phyloP scores from a whole-genome alignment of 2,797 vertebrate species.

The Mergus octosetaceus region DNA sequence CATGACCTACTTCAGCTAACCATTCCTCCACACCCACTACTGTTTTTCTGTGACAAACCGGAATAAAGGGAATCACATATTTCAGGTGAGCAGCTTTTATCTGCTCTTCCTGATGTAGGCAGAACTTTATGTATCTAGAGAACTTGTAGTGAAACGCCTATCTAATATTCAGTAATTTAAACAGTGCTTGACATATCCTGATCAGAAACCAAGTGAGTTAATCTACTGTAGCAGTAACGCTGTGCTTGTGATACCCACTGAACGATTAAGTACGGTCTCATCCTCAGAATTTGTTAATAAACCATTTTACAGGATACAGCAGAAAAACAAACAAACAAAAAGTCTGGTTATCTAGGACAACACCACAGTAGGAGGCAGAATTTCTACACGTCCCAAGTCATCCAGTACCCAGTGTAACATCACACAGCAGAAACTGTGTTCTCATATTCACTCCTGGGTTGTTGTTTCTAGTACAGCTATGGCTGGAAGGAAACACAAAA shows the following conservation, averaged over 20 bases:
- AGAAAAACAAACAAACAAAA: not conserved
- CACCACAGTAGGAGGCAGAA: not conserved
- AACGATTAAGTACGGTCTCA: not conserved
- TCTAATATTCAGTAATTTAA: not conserved
- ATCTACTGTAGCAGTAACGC: not conserved
- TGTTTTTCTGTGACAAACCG: not conserved
- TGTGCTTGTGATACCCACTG: not conserved
- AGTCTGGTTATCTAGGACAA: not conserved
- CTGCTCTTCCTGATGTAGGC: not conserved
- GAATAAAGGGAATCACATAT: not conserved
- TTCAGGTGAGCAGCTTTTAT: not conserved
- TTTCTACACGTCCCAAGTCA: not conserved
- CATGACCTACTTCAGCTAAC: no score
- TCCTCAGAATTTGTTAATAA: not conserved
- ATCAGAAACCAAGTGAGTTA: not conserved
- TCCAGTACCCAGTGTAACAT: not conserved
- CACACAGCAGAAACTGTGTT: not conserved
- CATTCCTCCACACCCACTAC: no score
- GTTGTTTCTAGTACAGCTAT: not conserved
- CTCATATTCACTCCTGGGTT: accelerated
- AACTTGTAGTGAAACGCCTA: not conserved
- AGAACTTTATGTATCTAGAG: not conserved
- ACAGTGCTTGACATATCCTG: not conserved
- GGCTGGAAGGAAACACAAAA: not conserved
- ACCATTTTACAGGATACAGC: not conserved